Percentiles rank a stretch among this genome's conserved stretches.
phyloP scores from a whole-genome alignment of 2,113 vertebrate species.

The Boleophthalmus pectinirostris region DNA sequence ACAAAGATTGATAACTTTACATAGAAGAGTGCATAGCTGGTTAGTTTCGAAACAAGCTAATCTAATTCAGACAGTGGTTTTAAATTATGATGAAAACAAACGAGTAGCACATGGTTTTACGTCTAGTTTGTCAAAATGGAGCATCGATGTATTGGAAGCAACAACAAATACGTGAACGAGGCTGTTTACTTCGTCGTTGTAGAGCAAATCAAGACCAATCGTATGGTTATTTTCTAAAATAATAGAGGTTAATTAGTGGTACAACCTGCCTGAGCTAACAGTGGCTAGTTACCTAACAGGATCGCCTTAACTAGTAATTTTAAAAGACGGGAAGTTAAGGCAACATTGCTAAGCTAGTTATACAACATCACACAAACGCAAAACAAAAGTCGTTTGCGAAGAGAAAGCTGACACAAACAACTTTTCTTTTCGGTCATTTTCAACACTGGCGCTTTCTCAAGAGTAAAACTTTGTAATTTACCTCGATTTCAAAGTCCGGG shows the following conservation, averaged over 20 bases:
- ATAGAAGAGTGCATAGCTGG: no score
- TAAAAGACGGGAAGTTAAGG: conserved; percentile 45
- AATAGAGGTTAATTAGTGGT: background rate
- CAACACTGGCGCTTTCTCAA: background rate
- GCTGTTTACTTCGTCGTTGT: fast-evolving
- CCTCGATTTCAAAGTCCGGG: conserved; percentile 97
- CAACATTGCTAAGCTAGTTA: conserved; percentile 55
- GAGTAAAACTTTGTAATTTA: conserved; percentile 59
- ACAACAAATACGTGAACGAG: background rate
- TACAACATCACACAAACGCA: background rate
- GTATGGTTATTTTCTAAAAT: background rate
- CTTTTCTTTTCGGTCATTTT: conserved; percentile 49
- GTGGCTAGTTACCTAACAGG: conserved; percentile 1
- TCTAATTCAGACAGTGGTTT: background rate
- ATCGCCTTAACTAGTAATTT: conserved; percentile 18
- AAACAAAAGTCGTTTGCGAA: background rate
- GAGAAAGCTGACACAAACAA: conserved; percentile 69
- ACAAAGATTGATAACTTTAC: background rate
- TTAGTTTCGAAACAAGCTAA: background rate
- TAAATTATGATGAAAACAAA: conserved; percentile 65
- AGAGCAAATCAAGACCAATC: background rate
- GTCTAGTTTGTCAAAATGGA: background rate
- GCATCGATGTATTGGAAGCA: background rate
- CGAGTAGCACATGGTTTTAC: conserved; percentile 54
- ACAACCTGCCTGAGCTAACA: conserved; percentile 29